Evolutionary conservation across 2,888 invertebrate genomes (phyloP).

Genomic region (Lycaena phlaeas): DNA sequence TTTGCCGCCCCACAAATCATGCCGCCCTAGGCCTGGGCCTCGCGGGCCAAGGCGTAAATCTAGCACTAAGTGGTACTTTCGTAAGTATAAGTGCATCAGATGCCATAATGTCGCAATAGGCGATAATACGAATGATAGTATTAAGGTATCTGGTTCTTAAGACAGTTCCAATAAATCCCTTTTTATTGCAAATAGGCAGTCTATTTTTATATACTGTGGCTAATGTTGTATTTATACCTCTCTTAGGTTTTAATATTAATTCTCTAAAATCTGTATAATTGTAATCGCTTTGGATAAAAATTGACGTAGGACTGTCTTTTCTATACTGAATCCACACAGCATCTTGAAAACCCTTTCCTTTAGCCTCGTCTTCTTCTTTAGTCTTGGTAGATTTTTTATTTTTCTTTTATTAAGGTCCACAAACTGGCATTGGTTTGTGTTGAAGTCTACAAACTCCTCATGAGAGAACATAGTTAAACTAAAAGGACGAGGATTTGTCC

Average conservation of each 20-base stretch:
- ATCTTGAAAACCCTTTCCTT: not conserved
- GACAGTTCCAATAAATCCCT: not conserved
- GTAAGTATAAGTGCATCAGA: too few relatives aligned
- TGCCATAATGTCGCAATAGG: too few relatives aligned
- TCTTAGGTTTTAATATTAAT: not conserved
- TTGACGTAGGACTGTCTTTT: not conserved
- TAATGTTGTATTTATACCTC: too few relatives aligned
- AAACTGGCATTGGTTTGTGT: not conserved
- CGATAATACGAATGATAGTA: not conserved
- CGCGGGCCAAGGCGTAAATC: too few relatives aligned
- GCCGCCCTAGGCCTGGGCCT: too few relatives aligned
- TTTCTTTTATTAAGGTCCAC: too few relatives aligned
- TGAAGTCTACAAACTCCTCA: not conserved
- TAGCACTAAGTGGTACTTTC: too few relatives aligned
- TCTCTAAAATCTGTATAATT: not conserved
- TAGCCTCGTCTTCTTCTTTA: not conserved
- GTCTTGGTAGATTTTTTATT: not conserved
- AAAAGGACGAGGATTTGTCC: not conserved
- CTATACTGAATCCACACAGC: not conserved
- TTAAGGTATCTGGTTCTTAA: not conserved
- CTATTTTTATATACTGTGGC: not conserved
- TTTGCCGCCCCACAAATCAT: too few relatives aligned
- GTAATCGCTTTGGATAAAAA: not conserved
- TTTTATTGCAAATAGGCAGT: not conserved
- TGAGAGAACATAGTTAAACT: not conserved